Base-by-base conservation (phyloP, 2,797 vertebrate genomes). In the Gymnothorax reevesii region DNA sequence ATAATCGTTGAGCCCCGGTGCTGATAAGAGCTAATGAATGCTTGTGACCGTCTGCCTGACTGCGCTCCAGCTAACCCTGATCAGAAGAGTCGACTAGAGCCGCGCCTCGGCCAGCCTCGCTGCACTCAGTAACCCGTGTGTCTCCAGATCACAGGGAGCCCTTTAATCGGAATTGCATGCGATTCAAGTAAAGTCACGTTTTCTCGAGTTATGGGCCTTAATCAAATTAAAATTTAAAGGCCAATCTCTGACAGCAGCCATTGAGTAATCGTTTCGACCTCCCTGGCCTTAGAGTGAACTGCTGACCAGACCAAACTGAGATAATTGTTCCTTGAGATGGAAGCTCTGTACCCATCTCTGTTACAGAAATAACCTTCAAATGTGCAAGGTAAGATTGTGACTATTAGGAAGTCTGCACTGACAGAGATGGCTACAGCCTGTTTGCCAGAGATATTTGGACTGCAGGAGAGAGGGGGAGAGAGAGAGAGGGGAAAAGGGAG, bases 301-400 rank as follows among this genome's bases (percentile, higher is more conserved):
- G 59, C 83, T 20, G 57, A 64, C 66, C 83, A 84, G 90, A 92
- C 88, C 90, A 89, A 87, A 90, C 87, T 55, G 88, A 91, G 90
- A 94, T 94, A 94, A 94, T 93, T 94, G 92, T 93, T 80, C 87
- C 87, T 87, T 93, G 94, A 93, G 93, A 91, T 92, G 91, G 92
- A 91, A 83, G 87, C 89, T 89, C 91, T 90, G 88, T 83, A 87
- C 88, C 92, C 88, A 91, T 91, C 89, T 93, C 90, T 85, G 91
- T 88, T 90, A 85, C 54, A 88, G 91, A 93, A 94, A 93, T 93
- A 93, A 89, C 89, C 89, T 92, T 88, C 92, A 92, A 94, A 94
- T 93, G 92, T 90, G 89, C 86, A 91, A 94, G 90, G 89, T 91
- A 92, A 91, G 92, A 88, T 91, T 94, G 88, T 91, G 90, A 94